Conservation (phyloP, 2,113 vertebrate genomes). For the Etheostoma spectabile region DNA sequence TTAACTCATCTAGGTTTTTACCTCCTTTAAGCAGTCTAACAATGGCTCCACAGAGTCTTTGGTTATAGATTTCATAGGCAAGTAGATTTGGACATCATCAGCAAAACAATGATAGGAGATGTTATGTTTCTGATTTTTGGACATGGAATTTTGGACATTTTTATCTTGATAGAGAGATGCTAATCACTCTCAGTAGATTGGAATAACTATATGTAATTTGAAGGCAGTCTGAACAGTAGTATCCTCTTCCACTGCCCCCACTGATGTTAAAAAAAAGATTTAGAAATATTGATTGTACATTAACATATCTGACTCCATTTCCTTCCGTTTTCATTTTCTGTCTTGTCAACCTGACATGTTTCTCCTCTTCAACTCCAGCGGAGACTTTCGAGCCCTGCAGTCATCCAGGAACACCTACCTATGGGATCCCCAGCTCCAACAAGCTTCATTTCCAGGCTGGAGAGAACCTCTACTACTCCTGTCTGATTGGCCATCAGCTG, state of each 20-base stretch:
- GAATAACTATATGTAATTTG: neutral
- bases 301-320: neutral
- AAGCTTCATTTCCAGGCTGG: constrained; percentile 88
- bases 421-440: constrained; percentile 87
- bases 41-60: too few relatives aligned
- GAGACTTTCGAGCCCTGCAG: constrained; percentile 90
- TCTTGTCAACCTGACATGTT: neutral
- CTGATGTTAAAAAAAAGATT: neutral
- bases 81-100: too few relatives aligned
- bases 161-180: neutral
- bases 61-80: too few relatives aligned
- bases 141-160: too few relatives aligned
- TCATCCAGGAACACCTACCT: constrained; percentile 89
- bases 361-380: constrained; percentile 75
- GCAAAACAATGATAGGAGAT: too few relatives aligned
- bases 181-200: neutral
- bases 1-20: too few relatives aligned
- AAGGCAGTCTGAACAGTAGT: neutral
- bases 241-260: neutral
- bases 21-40: too few relatives aligned
- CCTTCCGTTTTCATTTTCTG: neutral
- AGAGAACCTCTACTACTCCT: constrained; percentile 89
- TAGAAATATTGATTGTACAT: neutral
- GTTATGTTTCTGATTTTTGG: too few relatives aligned
- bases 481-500: constrained; percentile 86